Evolutionary conservation across 2,888 invertebrate species (phyloP), one percentile per base, ranked within the genome.

Genomic region (Athetis lepigone): DNA sequence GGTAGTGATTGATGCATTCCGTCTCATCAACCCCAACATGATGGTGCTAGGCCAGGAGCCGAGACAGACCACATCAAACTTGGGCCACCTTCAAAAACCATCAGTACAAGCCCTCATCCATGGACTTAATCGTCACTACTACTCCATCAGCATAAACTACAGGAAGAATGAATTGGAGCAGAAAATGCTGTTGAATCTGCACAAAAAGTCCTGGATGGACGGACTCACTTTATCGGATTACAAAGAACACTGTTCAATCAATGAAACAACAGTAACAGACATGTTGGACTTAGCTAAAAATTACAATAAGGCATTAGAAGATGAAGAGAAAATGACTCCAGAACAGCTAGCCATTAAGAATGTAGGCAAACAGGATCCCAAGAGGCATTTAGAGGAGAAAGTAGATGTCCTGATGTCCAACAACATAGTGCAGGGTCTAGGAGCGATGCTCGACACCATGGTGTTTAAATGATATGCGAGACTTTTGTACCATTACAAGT

Each of bases 1-100:
- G 96, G 99, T 99, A 46, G 99, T 99, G n/a, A 99, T 99, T 85
- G 99, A 99, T 95, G 99, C 99, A 71, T 99, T 99, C 96, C 97
- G 99, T 82, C 96, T 99, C 77, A 99, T 99, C 86, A 99, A 99
- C 95, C 99, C 99, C 11, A 99, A 99, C 89, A 99, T 99, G 98
- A 98, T 99, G 97, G 99, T 99, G 6, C 95, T 99, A 39, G 99
- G 99, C 1, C 99, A 99, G 92, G 99, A 99, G 89, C 99, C 99
- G 0, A 96, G 99, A 59, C 99, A 99, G 92, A 99, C 99, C 0
- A 99, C 99, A 8, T 99, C 99, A 58, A 99, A 99, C 93, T 96
- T 99, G 86, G 99, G 99, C 1, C 99, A 99, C 93, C 96, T 99
- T 82, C 99, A 99, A 88, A 99, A 99, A 92, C 99, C 99, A 0